Percentiles rank a stretch among this genome's conserved stretches.
Evolutionary conservation across 2,888 invertebrate species (phyloP).

Genomic region (Caradrina clavipalpis): DNA sequence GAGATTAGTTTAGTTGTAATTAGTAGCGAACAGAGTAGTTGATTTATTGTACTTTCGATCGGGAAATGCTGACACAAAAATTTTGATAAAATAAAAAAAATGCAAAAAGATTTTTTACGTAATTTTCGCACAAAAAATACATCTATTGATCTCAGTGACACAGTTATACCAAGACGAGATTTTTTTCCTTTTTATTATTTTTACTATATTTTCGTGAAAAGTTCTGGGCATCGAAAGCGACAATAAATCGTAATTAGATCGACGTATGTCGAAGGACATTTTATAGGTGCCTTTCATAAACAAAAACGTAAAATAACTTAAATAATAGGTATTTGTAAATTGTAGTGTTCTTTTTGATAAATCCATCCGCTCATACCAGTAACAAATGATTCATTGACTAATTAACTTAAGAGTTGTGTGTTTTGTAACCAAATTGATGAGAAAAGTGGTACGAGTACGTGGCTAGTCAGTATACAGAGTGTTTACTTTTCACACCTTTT

Average conservation of each 20-base stretch:
- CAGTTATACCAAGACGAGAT: slow-evolving; percentile 52
- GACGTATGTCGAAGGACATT: slow-evolving; percentile 85
- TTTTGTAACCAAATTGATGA: slow-evolving; percentile 55
- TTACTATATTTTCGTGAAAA: slow-evolving; percentile 44
- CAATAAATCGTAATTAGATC: slow-evolving; percentile 80
- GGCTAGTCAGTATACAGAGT: slow-evolving; percentile 42
- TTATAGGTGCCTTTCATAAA: slow-evolving; percentile 90
- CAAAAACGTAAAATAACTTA: slow-evolving; percentile 79
- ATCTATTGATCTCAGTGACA: slow-evolving; percentile 67
- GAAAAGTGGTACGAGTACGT: slow-evolving; percentile 40
- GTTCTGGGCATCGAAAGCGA: slow-evolving; percentile 78
- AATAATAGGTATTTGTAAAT: slow-evolving; percentile 82
- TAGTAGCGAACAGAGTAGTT: slow-evolving; percentile 79
- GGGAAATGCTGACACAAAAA: slow-evolving; percentile 51
- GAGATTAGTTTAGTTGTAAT: slow-evolving; percentile 87
- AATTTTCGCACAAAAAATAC: slow-evolving; percentile 54
- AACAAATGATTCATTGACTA: slow-evolving; percentile 70
- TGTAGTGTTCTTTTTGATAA: slow-evolving; percentile 85
- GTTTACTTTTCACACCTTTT: slow-evolving; percentile 29
- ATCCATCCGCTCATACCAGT: slow-evolving; percentile 85
- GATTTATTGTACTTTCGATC: slow-evolving; percentile 73
- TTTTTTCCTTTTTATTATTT: slow-evolving; percentile 55
- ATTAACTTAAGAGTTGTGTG: slow-evolving; percentile 64
- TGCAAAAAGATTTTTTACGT: slow-evolving; percentile 49
- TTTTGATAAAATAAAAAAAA: slow-evolving; percentile 55